phyloP scores from a whole-genome alignment of 1,140 invertebrate species.

The Drosophila bocki region DNA sequence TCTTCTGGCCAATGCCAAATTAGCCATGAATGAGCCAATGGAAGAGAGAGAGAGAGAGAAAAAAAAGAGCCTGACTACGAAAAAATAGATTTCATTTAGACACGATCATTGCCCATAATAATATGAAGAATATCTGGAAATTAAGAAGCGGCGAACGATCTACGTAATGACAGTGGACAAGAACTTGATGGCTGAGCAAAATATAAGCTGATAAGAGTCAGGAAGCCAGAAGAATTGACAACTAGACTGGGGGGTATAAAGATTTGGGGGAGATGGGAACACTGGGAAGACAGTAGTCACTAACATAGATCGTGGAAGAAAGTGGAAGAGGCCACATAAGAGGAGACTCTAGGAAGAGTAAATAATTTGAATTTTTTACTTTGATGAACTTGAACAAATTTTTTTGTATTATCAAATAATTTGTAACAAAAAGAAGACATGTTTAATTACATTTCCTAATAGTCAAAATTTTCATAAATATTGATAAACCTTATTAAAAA shows the following conservation, averaged over 20 bases:
- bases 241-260: not conserved
- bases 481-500: not conserved
- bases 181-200: constrained; percentile 54
- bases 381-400: not conserved
- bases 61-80: constrained; percentile 39
- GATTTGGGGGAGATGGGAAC: not conserved
- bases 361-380: not conserved
- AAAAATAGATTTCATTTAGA: constrained; percentile 80
- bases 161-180: constrained; percentile 66
- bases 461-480: not conserved
- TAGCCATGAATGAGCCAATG: constrained; percentile 50
- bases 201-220: constrained; percentile 78
- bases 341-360: not conserved
- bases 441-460: not conserved
- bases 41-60: not conserved
- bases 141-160: constrained; percentile 60
- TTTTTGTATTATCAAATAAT: not conserved
- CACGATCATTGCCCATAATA: constrained; percentile 79
- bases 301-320: not conserved
- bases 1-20: constrained; percentile 56
- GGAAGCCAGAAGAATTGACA: constrained; percentile 25
- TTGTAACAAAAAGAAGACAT: not conserved
- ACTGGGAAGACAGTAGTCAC: constrained; percentile 1
- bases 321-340: not conserved
- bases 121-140: constrained; percentile 40